phyloP scores from a whole-genome alignment of 2,113 vertebrate genomes.

The Strigops habroptila region DNA sequence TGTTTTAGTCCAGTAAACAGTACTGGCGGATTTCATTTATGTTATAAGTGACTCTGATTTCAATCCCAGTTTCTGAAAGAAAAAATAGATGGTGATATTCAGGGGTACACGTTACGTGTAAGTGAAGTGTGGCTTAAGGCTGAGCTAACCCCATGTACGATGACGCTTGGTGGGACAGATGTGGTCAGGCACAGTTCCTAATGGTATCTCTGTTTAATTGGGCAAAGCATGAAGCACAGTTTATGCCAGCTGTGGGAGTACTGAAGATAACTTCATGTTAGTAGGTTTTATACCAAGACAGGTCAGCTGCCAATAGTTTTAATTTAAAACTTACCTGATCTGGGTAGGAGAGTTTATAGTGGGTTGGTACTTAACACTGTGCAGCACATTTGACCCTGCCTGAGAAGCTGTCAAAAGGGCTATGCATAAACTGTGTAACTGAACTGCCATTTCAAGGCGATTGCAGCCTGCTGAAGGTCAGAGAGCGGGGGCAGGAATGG shows the following conservation, averaged over 20 bases:
- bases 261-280: neutral
- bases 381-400: neutral
- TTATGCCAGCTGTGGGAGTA: neutral
- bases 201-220: neutral
- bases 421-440: neutral
- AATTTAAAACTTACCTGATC: neutral
- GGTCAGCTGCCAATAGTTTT: neutral
- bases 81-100: neutral
- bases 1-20: neutral
- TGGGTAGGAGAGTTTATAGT: neutral
- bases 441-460: neutral
- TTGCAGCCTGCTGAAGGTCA: neutral
- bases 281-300: neutral
- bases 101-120: neutral
- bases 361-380: neutral
- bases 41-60: neutral
- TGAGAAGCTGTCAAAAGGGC: neutral
- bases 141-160: accelerated
- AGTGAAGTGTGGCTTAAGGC: neutral
- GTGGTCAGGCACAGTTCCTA: neutral
- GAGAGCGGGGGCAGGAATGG: neutral
- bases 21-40: neutral
- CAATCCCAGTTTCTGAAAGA: neutral
- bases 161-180: neutral
- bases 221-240: neutral